phyloP scores from a whole-genome alignment of 53 echinoderm and acorn worm species.

The Henricia sp. region DNA sequence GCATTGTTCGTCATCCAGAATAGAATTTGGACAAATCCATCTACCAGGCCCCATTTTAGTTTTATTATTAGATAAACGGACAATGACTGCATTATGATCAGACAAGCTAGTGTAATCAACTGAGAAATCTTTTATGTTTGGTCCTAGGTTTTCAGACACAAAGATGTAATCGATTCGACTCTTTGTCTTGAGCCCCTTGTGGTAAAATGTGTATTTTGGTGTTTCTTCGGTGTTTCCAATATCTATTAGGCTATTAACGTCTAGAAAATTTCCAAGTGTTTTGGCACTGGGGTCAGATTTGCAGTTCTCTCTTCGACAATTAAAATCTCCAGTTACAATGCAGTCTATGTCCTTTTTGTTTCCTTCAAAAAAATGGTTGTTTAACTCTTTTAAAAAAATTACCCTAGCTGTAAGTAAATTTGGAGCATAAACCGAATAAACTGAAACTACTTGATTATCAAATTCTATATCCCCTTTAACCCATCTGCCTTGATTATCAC shows the following conservation, averaged over 20 bases:
- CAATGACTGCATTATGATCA: not conserved
- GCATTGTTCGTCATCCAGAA: not conserved
- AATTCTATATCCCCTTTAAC: not conserved
- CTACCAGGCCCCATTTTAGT: not conserved
- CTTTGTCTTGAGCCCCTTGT: not conserved
- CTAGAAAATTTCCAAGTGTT: not conserved
- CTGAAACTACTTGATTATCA: not conserved
- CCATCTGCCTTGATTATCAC: not conserved
- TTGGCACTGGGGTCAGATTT: not conserved
- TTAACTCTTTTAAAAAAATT: not conserved
- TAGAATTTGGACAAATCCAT: not conserved
- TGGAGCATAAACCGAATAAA: not conserved
- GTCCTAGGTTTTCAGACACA: not conserved
- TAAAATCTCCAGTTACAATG: not conserved
- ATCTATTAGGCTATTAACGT: not conserved
- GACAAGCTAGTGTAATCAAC: not conserved
- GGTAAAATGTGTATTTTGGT: not conserved
- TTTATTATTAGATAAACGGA: not conserved
- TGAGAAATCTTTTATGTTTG: not conserved
- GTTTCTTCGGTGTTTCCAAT: not conserved
- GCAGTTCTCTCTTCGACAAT: not conserved
- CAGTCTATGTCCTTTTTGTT: too few relatives aligned
- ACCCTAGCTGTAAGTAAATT: not conserved
- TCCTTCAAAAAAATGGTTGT: not conserved
- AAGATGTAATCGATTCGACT: slow-evolving; percentile 9